phyloP scores from a whole-genome alignment of 2,113 vertebrate species.

The Oryzias celebensis region DNA sequence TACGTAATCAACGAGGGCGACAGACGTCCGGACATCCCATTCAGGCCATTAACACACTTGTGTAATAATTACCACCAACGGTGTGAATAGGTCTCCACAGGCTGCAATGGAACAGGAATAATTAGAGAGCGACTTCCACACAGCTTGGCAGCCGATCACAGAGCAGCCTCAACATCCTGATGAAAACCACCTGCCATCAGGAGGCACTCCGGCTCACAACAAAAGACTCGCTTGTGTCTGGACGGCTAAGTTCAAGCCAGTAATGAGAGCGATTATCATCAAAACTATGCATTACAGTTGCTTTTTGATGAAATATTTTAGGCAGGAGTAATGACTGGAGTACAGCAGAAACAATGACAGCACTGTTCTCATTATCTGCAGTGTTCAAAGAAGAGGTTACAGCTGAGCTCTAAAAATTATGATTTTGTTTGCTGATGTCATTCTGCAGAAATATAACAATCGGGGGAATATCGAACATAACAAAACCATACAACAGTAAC shows the following conservation, averaged over 20 bases:
- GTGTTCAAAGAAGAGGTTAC: too few species aligned
- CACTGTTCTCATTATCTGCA: too few species aligned
- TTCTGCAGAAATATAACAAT: too few species aligned
- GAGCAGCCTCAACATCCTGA: conserved; percentile 42
- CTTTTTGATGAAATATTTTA: too few species aligned
- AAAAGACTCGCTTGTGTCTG: conserved; percentile 30
- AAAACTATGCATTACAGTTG: too few species aligned
- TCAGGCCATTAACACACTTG: conserved; percentile 57
- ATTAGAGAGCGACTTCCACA: conserved; percentile 55
- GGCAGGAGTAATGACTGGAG: too few species aligned
- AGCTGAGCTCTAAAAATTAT: too few species aligned
- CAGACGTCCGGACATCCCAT: conserved; percentile 20
- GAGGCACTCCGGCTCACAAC: conserved; percentile 24
- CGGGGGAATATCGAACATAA: too few species aligned
- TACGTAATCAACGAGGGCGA: background rate
- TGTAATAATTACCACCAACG: conserved; percentile 61
- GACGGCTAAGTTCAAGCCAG: background rate
- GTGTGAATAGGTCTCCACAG: conserved; percentile 41
- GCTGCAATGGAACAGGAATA: conserved; percentile 40
- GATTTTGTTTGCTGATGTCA: too few species aligned
- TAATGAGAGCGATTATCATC: conserved; percentile 1
- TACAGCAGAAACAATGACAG: too few species aligned
- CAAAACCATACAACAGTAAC: too few species aligned
- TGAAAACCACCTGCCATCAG: conserved; percentile 53
- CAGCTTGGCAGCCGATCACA: conserved; percentile 50